A percentile compares a stretch with the other conserved stretches of the same genome.
Conservation (phyloP, 2,888 invertebrate genomes). For the Meiosimyza decipiens region DNA sequence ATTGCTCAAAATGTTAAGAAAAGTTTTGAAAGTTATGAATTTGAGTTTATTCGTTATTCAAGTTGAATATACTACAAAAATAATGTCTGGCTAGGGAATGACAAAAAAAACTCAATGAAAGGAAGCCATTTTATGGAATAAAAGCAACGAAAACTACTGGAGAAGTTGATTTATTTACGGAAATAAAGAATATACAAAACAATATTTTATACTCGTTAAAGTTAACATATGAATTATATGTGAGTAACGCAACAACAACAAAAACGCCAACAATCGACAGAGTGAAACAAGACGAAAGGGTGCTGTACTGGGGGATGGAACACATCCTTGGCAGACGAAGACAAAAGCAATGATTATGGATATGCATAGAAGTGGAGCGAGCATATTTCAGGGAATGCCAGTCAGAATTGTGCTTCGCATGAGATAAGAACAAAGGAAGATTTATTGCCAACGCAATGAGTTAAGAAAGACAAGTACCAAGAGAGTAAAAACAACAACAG, state of each 20-base stretch:
- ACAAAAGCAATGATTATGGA: conserved; percentile 10
- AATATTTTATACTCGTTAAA: conserved; percentile 14
- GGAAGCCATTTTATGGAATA: background rate
- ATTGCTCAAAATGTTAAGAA: too few species aligned
- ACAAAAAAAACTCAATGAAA: too few species aligned
- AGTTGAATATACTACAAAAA: too few species aligned
- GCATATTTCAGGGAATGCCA: conserved; percentile 30
- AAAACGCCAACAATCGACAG: background rate
- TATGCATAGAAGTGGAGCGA: conserved; percentile 15
- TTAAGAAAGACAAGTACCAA: conserved; percentile 64
- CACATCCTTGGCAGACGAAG: conserved; percentile 15
- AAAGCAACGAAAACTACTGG: conserved; percentile 1
- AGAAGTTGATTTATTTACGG: conserved; percentile 16
- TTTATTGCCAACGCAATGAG: conserved; percentile 65
- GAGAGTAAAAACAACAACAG: conserved; percentile 48
- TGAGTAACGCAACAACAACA: background rate
- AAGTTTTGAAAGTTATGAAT: too few species aligned
- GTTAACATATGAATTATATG: background rate
- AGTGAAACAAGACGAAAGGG: background rate
- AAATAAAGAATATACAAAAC: conserved; percentile 27
- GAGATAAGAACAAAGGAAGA: conserved; percentile 60
- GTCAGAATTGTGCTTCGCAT: conserved; percentile 44
- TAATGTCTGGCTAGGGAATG: too few species aligned
- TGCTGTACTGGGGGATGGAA: conserved; percentile 3
- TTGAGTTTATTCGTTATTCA: too few species aligned